A percentile compares a stretch with the other conserved stretches of the same genome.
phyloP scores from a whole-genome alignment of 2,113 vertebrate species.

The Osmerus mordax region DNA sequence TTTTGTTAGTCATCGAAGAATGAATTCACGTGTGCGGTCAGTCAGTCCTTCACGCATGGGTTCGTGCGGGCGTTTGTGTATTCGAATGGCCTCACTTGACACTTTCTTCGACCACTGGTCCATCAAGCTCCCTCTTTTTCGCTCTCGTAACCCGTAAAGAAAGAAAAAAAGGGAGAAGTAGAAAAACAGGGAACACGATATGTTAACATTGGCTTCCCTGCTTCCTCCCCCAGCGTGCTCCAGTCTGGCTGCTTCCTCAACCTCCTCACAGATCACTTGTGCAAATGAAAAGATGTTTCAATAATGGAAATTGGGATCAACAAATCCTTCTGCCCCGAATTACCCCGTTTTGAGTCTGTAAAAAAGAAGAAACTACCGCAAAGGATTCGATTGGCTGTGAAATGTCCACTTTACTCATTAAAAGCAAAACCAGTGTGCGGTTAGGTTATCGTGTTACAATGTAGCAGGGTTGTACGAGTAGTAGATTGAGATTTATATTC shows the following conservation, averaged over 20 bases:
- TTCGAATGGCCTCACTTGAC: too few species aligned
- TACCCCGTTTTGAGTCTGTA: slow-evolving; percentile 34
- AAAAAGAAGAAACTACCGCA: slow-evolving; percentile 36
- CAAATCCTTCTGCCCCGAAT: slow-evolving; percentile 28
- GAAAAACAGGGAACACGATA: slow-evolving; percentile 8
- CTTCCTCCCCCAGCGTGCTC: background rate
- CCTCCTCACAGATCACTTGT: slow-evolving; percentile 33
- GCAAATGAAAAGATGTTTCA: slow-evolving; percentile 42
- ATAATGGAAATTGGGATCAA: slow-evolving; percentile 37
- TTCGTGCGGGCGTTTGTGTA: too few species aligned
- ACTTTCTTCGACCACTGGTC: too few species aligned
- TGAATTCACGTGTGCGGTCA: too few species aligned
- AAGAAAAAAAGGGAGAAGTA: background rate
- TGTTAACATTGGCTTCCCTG: slow-evolving; percentile 28
- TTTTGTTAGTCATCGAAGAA: too few species aligned
- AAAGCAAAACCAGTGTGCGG: slow-evolving; percentile 33
- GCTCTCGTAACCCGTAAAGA: background rate
- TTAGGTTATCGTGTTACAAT: slow-evolving; percentile 28
- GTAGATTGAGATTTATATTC: too few species aligned
- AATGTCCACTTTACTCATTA: slow-evolving; percentile 57
- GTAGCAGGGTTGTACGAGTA: background rate
- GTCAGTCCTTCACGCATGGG: too few species aligned
- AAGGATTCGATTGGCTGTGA: slow-evolving; percentile 43
- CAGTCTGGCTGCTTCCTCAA: slow-evolving; percentile 22
- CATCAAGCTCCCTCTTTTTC: too few species aligned